Evolutionary conservation across 2,113 vertebrate genomes (phyloP).

Genomic region (Calcarius ornatus): DNA sequence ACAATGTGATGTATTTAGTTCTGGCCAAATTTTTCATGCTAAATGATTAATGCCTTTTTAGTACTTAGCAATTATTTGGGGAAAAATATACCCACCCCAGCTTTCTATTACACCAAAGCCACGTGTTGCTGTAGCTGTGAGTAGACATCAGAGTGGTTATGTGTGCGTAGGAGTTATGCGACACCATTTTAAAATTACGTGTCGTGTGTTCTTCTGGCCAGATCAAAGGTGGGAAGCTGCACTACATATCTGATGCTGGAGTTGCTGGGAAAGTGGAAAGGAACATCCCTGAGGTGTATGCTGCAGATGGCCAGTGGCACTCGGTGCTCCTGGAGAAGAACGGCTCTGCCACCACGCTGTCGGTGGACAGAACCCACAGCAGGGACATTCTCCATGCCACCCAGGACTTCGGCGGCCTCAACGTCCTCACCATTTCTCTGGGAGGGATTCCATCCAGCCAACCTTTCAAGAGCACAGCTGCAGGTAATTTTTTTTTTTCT

Average conservation of each 20-base stretch:
- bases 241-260: conserved; percentile 90
- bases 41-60: background rate
- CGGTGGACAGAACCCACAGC: conserved; percentile 74
- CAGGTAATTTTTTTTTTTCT: conserved; percentile 75
- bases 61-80: background rate
- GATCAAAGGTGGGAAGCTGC: conserved; percentile 90
- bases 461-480: conserved; percentile 75
- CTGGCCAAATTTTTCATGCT: background rate
- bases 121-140: rapidly evolving
- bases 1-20: background rate
- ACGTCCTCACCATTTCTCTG: conserved; percentile 88
- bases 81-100: background rate
- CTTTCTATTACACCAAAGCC: background rate
- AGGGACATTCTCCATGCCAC: conserved; percentile 83
- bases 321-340: conserved; percentile 84
- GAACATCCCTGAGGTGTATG: conserved; percentile 78
- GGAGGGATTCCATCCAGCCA: conserved; percentile 85
- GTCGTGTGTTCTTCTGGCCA: conserved; percentile 15
- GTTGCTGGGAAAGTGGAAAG: conserved; percentile 92
- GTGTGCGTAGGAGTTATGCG: rapidly evolving
- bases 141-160: rapidly evolving
- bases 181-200: background rate
- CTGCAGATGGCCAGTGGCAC: conserved; percentile 93
- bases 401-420: conserved; percentile 90
- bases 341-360: conserved; percentile 77